Conservation (phyloP, 2,113 vertebrate species). For the Probosciger aterrimus region DNA sequence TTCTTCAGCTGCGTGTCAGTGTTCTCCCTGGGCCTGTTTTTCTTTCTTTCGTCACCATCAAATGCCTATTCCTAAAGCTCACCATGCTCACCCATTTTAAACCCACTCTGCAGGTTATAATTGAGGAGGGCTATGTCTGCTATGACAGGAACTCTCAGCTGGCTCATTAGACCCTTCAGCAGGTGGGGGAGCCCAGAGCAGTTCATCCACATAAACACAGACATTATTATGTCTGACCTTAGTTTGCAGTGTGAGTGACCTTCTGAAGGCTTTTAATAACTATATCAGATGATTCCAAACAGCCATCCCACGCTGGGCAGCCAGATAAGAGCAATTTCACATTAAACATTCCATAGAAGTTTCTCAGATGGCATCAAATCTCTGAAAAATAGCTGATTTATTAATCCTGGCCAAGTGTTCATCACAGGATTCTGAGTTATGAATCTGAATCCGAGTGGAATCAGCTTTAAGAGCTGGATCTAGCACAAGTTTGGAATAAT, state of each 20-base stretch:
- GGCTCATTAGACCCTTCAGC: conserved; percentile 43
- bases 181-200: conserved; percentile 38
- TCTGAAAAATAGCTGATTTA: conserved; percentile 30
- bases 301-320: neutral
- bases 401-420: conserved; percentile 5
- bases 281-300: neutral
- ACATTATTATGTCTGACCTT: conserved; percentile 22
- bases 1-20: neutral
- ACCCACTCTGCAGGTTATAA: neutral
- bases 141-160: conserved; percentile 32
- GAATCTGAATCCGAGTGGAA: neutral
- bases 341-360: conserved; percentile 29
- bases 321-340: conserved; percentile 24
- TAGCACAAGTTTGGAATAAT: neutral
- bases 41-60: conserved; percentile 36
- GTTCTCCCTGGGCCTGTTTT: conserved; percentile 26
- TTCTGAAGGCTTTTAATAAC: conserved; percentile 30
- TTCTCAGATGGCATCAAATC: neutral
- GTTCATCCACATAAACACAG: conserved; percentile 26
- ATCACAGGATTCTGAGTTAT: neutral
- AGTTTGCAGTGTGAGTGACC: neutral
- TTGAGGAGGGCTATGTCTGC: neutral
- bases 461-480: conserved; percentile 35
- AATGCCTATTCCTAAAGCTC: neutral
- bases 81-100: neutral